Evolutionary conservation across 2,797 vertebrate genomes (phyloP).

Genomic region (Hoplostethus atlanticus): DNA sequence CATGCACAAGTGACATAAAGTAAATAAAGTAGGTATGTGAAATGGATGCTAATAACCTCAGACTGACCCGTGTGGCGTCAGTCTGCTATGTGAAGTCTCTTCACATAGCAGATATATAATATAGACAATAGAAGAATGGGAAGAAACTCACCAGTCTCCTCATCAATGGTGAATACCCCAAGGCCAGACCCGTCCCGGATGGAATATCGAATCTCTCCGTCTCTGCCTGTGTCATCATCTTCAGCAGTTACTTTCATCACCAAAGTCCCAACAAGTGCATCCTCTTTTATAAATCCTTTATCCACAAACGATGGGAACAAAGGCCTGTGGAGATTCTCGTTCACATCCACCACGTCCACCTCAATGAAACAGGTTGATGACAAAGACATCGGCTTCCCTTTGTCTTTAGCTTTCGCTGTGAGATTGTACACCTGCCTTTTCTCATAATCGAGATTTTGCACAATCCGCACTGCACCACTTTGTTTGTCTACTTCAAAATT

Average conservation of each 20-base stretch:
- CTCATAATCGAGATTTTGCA: slow-evolving; percentile 95
- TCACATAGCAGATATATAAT: slow-evolving; percentile 7
- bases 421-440: slow-evolving; percentile 94
- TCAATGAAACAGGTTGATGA: slow-evolving; percentile 94
- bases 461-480: slow-evolving; percentile 93
- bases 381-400: slow-evolving; percentile 93
- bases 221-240: slow-evolving; percentile 92
- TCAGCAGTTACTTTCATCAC: slow-evolving; percentile 93
- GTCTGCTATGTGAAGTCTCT: too few relatives aligned
- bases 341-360: slow-evolving; percentile 95
- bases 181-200: slow-evolving; percentile 96
- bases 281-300: slow-evolving; percentile 94
- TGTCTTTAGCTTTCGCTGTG: slow-evolving; percentile 95
- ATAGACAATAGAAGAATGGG: slow-evolving; percentile 6
- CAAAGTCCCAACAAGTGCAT: slow-evolving; percentile 89
- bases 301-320: slow-evolving; percentile 92
- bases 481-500: slow-evolving; percentile 97
- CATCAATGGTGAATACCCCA: slow-evolving; percentile 94
- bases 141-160: slow-evolving; percentile 93
- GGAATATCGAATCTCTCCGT: slow-evolving; percentile 95
- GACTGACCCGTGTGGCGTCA: slow-evolving; percentile 23
- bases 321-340: slow-evolving; percentile 94
- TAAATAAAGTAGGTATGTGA: slow-evolving; percentile 26
- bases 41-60: slow-evolving; percentile 42
- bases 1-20: slow-evolving; percentile 37